Conservation (phyloP, 2,113 vertebrate genomes). For the Apteryx owenii region DNA sequence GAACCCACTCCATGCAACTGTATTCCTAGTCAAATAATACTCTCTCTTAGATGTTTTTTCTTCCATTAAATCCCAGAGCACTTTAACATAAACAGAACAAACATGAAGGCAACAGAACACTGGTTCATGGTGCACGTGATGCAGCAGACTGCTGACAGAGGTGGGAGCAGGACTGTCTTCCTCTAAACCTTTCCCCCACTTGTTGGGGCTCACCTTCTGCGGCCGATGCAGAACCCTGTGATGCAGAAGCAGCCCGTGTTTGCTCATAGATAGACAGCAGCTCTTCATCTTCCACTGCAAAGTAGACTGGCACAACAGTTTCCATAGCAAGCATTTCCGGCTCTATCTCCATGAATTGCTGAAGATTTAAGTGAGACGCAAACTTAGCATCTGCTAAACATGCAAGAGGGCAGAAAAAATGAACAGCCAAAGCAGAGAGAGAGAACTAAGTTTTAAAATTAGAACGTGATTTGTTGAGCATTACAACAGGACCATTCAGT, state of each 20-base stretch:
- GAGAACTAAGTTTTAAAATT: not conserved
- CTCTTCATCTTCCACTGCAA: constrained; percentile 94
- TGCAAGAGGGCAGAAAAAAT: not conserved
- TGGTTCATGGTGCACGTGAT: not conserved
- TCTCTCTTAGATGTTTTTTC: not conserved
- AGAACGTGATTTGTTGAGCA: not conserved
- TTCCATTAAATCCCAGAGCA: not conserved
- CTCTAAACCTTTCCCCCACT: not conserved
- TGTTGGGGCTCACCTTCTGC: constrained; percentile 86
- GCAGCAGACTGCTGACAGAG: not conserved
- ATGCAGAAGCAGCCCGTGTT: constrained; percentile 90
- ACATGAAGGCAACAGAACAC: not conserved
- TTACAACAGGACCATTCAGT: not conserved
- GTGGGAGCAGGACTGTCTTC: not conserved
- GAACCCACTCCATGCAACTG: not conserved
- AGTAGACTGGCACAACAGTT: constrained; percentile 95
- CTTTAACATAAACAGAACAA: not conserved
- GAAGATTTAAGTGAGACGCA: not conserved
- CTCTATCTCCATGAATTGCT: constrained; percentile 99
- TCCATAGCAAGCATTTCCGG: constrained; percentile 97
- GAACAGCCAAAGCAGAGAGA: not conserved
- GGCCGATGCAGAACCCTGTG: constrained; percentile 89
- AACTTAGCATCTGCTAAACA: not conserved
- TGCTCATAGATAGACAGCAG: constrained; percentile 96
- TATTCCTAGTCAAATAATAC: not conserved